Percentiles rank a stretch among this genome's conserved stretches.
These are phyloP conservation scores for Caerostris darwini DNA, from an alignment of 1,140 invertebrate species.

Conservation along the genomic window DNA sequence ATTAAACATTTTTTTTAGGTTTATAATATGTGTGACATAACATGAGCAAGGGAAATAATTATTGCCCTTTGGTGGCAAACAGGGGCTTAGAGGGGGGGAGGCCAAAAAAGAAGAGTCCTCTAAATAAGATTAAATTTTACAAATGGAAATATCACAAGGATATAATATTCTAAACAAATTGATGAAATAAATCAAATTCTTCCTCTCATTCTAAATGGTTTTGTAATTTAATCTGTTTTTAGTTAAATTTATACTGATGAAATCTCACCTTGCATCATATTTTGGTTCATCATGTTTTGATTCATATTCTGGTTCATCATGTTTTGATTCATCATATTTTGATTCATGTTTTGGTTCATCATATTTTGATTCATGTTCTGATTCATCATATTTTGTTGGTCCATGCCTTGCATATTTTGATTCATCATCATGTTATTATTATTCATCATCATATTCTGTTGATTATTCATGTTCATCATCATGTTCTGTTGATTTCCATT, in stretches of 20 bases:
- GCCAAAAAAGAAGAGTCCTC: too few relatives aligned
- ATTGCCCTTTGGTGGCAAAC: too few relatives aligned
- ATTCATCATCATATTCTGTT: constrained; percentile 23
- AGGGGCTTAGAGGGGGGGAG: too few relatives aligned
- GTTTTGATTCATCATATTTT: not conserved
- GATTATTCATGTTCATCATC: constrained; percentile 25
- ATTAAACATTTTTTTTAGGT: too few relatives aligned
- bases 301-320: constrained; percentile 49
- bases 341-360: constrained; percentile 42
- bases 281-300: constrained; percentile 44
- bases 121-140: too few relatives aligned
- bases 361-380: constrained; percentile 49
- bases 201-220: not conserved
- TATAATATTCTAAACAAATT: too few relatives aligned
- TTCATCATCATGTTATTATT: constrained; percentile 19
- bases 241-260: not conserved
- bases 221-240: not conserved
- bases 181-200: too few relatives aligned
- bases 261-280: constrained; percentile 1
- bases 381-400: constrained; percentile 57
- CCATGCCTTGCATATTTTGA: not conserved
- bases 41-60: too few relatives aligned
- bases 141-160: too few relatives aligned
- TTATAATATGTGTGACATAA: too few relatives aligned
- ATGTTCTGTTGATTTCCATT: constrained; percentile 21